Conservation (phyloP, 1,140 invertebrate species). For the Ostrea denselamellosa region DNA sequence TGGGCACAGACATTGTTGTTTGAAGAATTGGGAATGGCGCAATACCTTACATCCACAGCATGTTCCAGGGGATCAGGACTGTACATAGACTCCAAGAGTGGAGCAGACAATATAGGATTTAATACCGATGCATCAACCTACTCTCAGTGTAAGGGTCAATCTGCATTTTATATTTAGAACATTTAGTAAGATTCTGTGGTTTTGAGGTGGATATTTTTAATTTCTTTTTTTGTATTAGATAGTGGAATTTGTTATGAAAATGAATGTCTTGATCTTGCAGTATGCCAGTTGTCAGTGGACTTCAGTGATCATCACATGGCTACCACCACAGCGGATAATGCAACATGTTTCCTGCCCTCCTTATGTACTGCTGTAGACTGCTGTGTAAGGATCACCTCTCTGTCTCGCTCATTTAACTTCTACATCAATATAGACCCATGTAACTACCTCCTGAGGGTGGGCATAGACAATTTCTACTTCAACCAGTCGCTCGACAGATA, state of each 20-base stretch:
- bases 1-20: conserved; percentile 36
- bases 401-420: conserved; percentile 46
- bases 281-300: conserved; percentile 31
- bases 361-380: conserved; percentile 47
- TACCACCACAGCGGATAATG: background rate
- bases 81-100: conserved; percentile 18
- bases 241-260: background rate
- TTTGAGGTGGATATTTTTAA: too few species aligned
- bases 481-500: conserved; percentile 51
- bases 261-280: background rate
- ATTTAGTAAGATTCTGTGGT: too few species aligned
- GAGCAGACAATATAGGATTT: conserved; percentile 7
- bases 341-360: conserved; percentile 48
- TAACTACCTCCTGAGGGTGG: conserved; percentile 51
- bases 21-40: conserved; percentile 41
- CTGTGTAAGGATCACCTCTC: conserved; percentile 47
- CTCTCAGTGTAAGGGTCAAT: conserved; percentile 14
- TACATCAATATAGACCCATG: conserved; percentile 54
- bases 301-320: background rate
- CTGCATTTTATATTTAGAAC: background rate
- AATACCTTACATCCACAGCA: background rate
- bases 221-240: too few species aligned
- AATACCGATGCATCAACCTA: background rate
- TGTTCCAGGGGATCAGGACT: conserved; percentile 21
- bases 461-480: conserved; percentile 54